phyloP scores from a whole-genome alignment of 2,888 invertebrate genomes.

The Dolomedes plantarius region DNA sequence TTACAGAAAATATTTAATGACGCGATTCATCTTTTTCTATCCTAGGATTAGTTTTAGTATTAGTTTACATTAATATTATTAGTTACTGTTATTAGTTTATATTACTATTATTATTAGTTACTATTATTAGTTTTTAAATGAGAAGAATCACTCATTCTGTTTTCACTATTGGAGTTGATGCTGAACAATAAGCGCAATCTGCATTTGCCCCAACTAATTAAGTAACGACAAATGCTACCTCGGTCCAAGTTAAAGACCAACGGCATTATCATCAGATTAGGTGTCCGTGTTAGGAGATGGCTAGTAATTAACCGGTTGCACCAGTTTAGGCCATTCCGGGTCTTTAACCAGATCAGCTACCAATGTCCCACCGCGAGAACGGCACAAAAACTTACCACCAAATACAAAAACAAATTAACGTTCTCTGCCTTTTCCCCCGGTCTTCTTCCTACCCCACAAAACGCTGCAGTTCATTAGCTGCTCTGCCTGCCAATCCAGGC shows the following conservation, averaged over 20 bases:
- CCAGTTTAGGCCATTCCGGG: conserved; percentile 4
- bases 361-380: conserved; percentile 2
- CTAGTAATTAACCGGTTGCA: conserved; percentile 13
- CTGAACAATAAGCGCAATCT: no score
- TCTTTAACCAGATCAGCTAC: conserved; percentile 14
- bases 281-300: not conserved
- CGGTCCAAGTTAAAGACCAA: not conserved
- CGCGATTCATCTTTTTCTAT: no score
- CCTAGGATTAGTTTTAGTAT: no score
- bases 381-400: not conserved
- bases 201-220: no score
- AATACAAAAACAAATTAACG: conserved; percentile 9
- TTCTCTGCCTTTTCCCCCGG: not conserved
- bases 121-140: no score
- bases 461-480: conserved; percentile 48
- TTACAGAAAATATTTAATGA: no score
- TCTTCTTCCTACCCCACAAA: not conserved
- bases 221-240: not conserved
- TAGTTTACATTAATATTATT: no score
- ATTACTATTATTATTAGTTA: no score
- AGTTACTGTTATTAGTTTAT: no score
- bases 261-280: not conserved
- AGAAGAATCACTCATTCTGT: no score
- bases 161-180: no score
- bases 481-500: conserved; percentile 40